A percentile compares a stretch with the other conserved stretches of the same genome.
These are phyloP conservation scores for Atherinomorus stipes DNA, from an alignment of 2,113 vertebrate species.

Conservation along the genomic window DNA sequence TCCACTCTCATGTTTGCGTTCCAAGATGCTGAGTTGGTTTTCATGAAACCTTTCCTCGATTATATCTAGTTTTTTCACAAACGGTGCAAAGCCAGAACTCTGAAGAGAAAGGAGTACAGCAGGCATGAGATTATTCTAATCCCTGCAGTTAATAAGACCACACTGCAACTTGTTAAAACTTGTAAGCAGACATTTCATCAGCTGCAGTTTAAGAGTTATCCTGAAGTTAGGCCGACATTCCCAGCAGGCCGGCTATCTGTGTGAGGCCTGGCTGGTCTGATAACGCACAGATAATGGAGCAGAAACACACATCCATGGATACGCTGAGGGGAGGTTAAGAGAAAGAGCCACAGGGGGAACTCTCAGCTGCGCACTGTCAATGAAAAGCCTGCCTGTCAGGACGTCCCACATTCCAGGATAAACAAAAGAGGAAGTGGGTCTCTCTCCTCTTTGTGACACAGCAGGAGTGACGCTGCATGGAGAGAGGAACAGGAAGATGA, in stretches of 20 bases:
- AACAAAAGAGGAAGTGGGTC: conserved; percentile 76
- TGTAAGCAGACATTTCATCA: background rate
- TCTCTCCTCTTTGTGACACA: conserved; percentile 44
- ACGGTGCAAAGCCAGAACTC: background rate
- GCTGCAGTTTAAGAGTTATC: conserved; percentile 9
- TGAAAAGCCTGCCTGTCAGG: conserved; percentile 72
- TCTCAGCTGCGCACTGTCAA: conserved; percentile 70
- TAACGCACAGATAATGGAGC: conserved; percentile 61
- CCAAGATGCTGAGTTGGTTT: conserved; percentile 18
- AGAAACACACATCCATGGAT: background rate
- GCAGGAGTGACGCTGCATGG: conserved; percentile 25
- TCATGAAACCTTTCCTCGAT: conserved; percentile 6
- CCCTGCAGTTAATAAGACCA: background rate
- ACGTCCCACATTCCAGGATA: conserved; percentile 76
- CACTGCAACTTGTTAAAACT: conserved; percentile 16
- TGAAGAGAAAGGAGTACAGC: background rate
- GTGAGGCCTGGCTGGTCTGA: conserved; percentile 47
- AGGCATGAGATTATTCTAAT: background rate
- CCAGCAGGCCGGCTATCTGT: conserved; percentile 11
- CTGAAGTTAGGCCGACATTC: conserved; percentile 3
- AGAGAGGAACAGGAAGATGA: conserved; percentile 28
- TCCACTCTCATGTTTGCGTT: conserved; percentile 16
- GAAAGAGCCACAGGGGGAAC: conserved; percentile 56
- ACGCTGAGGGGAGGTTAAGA: conserved; percentile 32
- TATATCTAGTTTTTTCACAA: background rate